Conservation (phyloP, 2,797 vertebrate genomes). For the Notolabrus celidotus region DNA sequence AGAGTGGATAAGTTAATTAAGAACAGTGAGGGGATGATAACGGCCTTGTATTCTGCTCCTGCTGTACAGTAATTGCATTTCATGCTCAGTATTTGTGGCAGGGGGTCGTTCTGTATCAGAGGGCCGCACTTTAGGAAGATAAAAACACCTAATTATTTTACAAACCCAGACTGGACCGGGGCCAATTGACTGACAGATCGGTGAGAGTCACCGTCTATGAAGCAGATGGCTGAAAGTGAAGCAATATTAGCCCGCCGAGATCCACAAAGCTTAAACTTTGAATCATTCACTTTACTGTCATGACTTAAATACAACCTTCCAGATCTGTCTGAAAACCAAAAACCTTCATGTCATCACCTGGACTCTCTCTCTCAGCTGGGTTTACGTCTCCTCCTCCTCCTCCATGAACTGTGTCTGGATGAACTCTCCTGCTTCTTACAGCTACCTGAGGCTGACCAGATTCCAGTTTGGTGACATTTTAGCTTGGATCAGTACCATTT, state of each 20-base stretch:
- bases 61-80: slow-evolving; percentile 70
- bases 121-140: slow-evolving; percentile 43
- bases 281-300: neutral
- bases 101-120: slow-evolving; percentile 56
- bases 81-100: slow-evolving; percentile 55
- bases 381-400: too few relatives aligned
- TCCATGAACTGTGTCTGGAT: too few relatives aligned
- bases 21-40: slow-evolving; percentile 66
- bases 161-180: slow-evolving; percentile 13
- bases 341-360: neutral
- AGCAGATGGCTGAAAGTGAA: slow-evolving; percentile 6
- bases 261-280: neutral
- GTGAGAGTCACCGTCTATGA: slow-evolving; percentile 4
- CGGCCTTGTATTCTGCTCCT: slow-evolving; percentile 58
- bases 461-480: too few relatives aligned
- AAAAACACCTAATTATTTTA: slow-evolving; percentile 51
- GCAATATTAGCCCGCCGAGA: neutral
- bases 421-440: too few relatives aligned
- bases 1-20: slow-evolving; percentile 78
- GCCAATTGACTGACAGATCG: slow-evolving; percentile 36
- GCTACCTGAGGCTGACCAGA: too few relatives aligned
- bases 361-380: too few relatives aligned
- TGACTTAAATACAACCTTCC: neutral
- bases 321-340: neutral
- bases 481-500: too few relatives aligned